phyloP scores from a whole-genome alignment of 2,797 vertebrate species.

The Aphelocoma californica region DNA sequence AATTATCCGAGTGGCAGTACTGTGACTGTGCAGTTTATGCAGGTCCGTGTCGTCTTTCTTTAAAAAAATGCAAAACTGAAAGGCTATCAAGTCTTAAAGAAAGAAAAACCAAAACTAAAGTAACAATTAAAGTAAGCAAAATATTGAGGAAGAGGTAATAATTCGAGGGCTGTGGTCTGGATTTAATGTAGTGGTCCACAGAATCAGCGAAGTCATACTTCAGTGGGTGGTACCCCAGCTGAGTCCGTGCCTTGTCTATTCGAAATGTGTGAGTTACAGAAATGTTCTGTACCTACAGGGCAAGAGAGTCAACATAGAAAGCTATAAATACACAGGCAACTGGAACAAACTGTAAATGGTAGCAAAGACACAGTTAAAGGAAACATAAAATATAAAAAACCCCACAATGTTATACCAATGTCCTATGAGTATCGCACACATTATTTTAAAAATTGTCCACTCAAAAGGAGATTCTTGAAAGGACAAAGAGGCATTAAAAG shows the following conservation, averaged over 20 bases:
- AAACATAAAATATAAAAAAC: not conserved
- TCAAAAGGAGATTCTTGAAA: not conserved
- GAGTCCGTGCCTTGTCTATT: slow-evolving; percentile 88
- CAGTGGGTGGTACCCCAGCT: slow-evolving; percentile 86
- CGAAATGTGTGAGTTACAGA: slow-evolving; percentile 90
- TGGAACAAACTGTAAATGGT: not conserved
- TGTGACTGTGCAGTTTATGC: not conserved
- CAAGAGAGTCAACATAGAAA: not conserved
- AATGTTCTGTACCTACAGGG: slow-evolving; percentile 84
- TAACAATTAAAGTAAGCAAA: slow-evolving; percentile 2
- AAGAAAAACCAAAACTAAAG: slow-evolving; percentile 25
- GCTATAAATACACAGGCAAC: not conserved
- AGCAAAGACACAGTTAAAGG: not conserved
- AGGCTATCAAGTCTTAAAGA: not conserved
- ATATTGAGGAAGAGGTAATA: slow-evolving; percentile 18
- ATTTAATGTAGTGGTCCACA: slow-evolving; percentile 83
- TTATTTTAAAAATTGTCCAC: not conserved
- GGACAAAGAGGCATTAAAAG: not conserved
- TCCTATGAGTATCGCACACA: not conserved
- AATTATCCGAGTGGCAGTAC: not conserved
- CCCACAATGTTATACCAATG: accelerated
- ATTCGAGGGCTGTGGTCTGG: not conserved
- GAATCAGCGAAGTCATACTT: slow-evolving; percentile 84
- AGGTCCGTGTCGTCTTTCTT: not conserved
- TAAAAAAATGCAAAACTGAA: not conserved